Conservation (phyloP, 2,797 vertebrate genomes). For the Liasis olivaceus region DNA sequence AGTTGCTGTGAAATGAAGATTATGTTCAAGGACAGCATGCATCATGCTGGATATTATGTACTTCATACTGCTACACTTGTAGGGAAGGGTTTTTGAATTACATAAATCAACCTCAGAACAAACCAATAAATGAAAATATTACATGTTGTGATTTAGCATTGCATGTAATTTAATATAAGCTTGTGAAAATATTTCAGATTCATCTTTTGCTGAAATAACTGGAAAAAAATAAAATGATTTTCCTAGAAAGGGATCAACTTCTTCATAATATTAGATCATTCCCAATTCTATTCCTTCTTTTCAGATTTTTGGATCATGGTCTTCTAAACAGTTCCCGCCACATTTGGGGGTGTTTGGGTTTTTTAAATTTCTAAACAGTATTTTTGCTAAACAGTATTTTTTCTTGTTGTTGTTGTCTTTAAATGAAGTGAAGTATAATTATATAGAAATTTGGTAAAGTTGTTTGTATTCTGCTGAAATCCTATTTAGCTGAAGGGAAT, state of each 20-base stretch:
- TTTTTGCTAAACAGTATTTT: slow-evolving; percentile 64
- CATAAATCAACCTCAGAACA: neutral
- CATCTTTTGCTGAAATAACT: neutral
- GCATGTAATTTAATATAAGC: neutral
- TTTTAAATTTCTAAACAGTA: slow-evolving; percentile 56
- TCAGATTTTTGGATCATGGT: slow-evolving; percentile 2
- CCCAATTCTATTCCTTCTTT: neutral
- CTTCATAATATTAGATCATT: neutral
- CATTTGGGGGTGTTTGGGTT: slow-evolving; percentile 55
- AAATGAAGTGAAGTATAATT: slow-evolving; percentile 54
- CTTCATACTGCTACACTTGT: neutral
- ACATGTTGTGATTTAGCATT: neutral
- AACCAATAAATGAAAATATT: neutral
- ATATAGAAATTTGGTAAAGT: slow-evolving; percentile 66
- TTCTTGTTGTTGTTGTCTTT: slow-evolving; percentile 39
- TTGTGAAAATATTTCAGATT: slow-evolving; percentile 18
- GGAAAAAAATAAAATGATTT: neutral
- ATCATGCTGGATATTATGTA: neutral
- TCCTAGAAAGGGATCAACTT: neutral
- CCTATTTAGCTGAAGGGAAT: slow-evolving; percentile 77
- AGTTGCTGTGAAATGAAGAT: neutral
- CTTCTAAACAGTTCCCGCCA: slow-evolving; percentile 31
- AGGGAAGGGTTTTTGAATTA: neutral
- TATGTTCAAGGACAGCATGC: neutral
- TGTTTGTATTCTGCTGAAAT: slow-evolving; percentile 74